Evolutionary conservation across 2,888 invertebrate genomes (phyloP), one percentile per base, ranked within the genome.

Genomic region (Diplolepis rosae): DNA sequence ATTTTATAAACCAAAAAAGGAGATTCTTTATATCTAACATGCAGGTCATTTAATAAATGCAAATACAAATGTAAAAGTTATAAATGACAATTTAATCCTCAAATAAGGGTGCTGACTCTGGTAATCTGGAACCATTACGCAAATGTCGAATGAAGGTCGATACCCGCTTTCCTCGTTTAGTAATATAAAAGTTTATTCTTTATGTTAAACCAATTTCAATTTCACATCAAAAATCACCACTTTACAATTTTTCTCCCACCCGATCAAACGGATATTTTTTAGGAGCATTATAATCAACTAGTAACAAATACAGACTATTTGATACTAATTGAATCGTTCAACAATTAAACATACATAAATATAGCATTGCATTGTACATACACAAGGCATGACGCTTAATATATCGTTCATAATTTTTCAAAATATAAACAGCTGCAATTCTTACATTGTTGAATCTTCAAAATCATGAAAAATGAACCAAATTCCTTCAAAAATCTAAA

Each of bases 41-140:
- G 61, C 61, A 39, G 61, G 39, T 61, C 24, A n/a, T 61, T 61
- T n/a, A 61, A 61, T 61, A 61, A 61, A 61, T 61, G 24, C 61
- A 39, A 39, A 35, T 61, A 24, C 61, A 61, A 61, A 27, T 39
- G 61, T 61, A 61, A 61, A 61, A 61, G 61, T 61, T 61, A 61
- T 61, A 61, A 61, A 61, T 61, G 61, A 61, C 61, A 61, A 61
- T 61, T 61, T 61, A 61, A 61, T 61, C 61, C 61, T 61, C 39
- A 61, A 61, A 39, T 61, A 35, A 24, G 24, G 39, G 61, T 15
- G 39, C 22, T 24, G 39, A 61, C 35, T 15, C 24, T 61, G 39
- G 39, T 61, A 39, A 39, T 39, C 15, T 39, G 61, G 22, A 61
- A 61, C 61, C 27, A n/a, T 27, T 39, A 61, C n/a, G 61, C 39